These are phyloP conservation scores for Aphidoletes aphidimyza DNA, from an alignment of 2,888 invertebrate genomes.

Conservation along the genomic window DNA sequence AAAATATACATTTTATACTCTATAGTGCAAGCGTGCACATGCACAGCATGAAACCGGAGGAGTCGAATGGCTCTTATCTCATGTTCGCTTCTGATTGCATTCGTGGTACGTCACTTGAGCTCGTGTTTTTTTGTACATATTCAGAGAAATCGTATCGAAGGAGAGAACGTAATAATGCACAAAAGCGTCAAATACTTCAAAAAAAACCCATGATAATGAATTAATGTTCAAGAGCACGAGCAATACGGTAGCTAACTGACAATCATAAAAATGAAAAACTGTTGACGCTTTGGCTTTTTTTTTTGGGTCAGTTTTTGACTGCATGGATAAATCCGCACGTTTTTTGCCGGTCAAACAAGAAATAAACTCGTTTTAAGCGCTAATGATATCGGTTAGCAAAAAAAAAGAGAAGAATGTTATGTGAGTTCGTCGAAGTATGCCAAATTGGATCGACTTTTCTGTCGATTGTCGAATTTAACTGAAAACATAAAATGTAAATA, in stretches of 20 bases:
- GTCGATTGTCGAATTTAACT: too few relatives aligned
- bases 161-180: not conserved
- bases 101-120: not conserved
- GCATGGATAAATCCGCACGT: too few relatives aligned
- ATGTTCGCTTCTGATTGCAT: not conserved
- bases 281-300: too few relatives aligned
- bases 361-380: too few relatives aligned
- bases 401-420: too few relatives aligned
- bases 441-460: too few relatives aligned
- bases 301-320: too few relatives aligned
- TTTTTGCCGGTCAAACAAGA: too few relatives aligned
- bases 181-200: not conserved
- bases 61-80: not conserved
- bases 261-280: not conserved
- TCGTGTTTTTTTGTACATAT: not conserved
- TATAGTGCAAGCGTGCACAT: not conserved
- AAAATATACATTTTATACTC: too few relatives aligned
- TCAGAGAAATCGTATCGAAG: not conserved
- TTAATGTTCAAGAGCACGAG: conserved; percentile 2
- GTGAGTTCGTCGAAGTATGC: too few relatives aligned
- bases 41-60: not conserved
- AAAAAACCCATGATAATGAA: conserved; percentile 41
- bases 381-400: too few relatives aligned
- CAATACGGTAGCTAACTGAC: not conserved
- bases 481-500: too few relatives aligned